These are phyloP conservation scores for Porites lobata DNA, from an alignment of 92 coral and sea anemone genomes.

Conservation along the genomic window DNA sequence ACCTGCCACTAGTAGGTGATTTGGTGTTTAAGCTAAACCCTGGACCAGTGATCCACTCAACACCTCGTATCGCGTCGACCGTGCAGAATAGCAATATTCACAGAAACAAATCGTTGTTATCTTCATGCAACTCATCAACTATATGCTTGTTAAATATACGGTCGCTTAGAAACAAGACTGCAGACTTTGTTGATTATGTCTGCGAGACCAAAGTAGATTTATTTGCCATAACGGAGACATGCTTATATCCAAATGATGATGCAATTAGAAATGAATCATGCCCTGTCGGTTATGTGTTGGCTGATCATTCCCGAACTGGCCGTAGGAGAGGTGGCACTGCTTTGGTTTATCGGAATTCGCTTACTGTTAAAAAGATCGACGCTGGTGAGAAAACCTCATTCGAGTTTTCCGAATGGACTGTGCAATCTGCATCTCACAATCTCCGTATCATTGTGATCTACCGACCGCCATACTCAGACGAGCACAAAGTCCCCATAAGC, in stretches of 20 bases:
- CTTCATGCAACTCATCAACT: too few species aligned
- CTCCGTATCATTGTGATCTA: too few species aligned
- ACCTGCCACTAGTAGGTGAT: too few species aligned
- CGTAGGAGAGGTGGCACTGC: conserved; percentile 22
- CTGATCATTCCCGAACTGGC: conserved; percentile 16
- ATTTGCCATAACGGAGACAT: conserved; percentile 6
- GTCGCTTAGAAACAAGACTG: conserved; percentile 57
- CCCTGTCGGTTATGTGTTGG: conserved; percentile 22
- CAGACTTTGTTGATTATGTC: conserved; percentile 58
- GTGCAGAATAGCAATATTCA: too few species aligned
- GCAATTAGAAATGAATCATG: conserved; percentile 26
- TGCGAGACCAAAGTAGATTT: conserved; percentile 38
- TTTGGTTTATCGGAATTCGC: conserved; percentile 17
- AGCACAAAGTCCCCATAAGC: too few species aligned
- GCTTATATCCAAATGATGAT: conserved; percentile 13
- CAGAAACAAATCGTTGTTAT: too few species aligned
- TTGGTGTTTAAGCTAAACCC: too few species aligned
- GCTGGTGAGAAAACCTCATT: neutral
- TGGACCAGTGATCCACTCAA: too few species aligned
- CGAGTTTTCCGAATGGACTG: conserved; percentile 20
- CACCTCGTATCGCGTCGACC: too few species aligned
- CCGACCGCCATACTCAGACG: too few species aligned
- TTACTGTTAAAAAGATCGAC: neutral
- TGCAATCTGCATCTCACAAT: neutral
- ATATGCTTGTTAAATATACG: neutral